Base-by-base conservation (phyloP, 2,888 invertebrate genomes). In the Scaptomyza reducta region DNA sequence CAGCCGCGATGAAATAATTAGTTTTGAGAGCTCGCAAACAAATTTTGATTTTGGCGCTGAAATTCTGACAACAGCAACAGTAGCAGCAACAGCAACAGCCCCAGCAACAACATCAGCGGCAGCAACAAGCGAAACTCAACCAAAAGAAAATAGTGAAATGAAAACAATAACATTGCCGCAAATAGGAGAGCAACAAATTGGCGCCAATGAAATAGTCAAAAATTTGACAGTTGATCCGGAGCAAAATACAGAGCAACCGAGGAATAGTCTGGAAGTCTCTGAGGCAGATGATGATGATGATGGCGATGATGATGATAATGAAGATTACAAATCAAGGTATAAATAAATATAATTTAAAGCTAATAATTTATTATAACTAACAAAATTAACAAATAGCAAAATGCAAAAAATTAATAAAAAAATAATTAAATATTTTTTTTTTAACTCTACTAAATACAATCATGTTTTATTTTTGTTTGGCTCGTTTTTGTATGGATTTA, bases 21-120 rank as follows among this genome's bases (percentile, higher is more conserved):
- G 42, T 35, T 78, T 70, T 54, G 66, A 69, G 6, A 68, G 55
- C 41, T 53, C 72, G 27, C 70, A 79, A 56, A 10, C 70, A 22
- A 79, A 75, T 62, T 83, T 88, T 38, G 77, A 81, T 87, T 90
- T 90, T 90, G 90, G 90, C 90, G 90, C 90, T 84, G 90, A 90
- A 89, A 87, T 90, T 71, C 63, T 82, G 51, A 80, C 75, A 68
- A 74, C 85, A 79, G 22, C 35, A 76, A 77, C 55, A 66, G 74
- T 73, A 63, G 56, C 75, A 63, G 53, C 72, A 60, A 51, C 75
- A 58, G 54, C 62, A 49, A 42, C 62, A 47, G 18, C 53, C 35
- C 14, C 51, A 74, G n/a, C 47, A 55, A 38, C 64, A 44, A 14
- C 72, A 41, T 29, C 57, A 41, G 16, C 47, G 35, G 41, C 73